Evolutionary conservation across 2,888 invertebrate species (phyloP), one percentile per base, ranked within the genome.

Genomic region (Lithophane semibrunnea): DNA sequence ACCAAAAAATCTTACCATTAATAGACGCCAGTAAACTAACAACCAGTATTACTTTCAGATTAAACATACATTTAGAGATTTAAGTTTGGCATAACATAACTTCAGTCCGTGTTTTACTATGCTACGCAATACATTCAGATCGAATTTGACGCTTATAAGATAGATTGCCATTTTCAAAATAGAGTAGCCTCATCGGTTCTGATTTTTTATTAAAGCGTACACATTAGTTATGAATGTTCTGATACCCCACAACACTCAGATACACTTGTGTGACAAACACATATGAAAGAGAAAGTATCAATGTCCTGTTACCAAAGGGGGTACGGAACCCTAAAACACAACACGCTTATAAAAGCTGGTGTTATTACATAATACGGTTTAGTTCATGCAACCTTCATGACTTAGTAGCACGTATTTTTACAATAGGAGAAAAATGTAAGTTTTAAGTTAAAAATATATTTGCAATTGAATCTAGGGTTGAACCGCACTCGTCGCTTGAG

Each of bases 341-440:
- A 69, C 65, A 73, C 47, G 58, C 49, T 80, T 70, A 64, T 72
- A 79, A 68, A 75, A 85, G 52, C 54, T 65, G 58, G 44, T 71
- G 66, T 77, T 75, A 79, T 75, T 80, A 78, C 60, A 52, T 79
- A 71, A 77, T 77, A 86, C 49, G 69, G 52, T 73, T 65, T 65
- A 82, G 74, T 84, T 84, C 16, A 12, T 74, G 63, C 74, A 84
- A 79, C 77, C 61, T 82, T 75, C 47, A 52, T 84, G 79, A 75
- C 66, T 63, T 58, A 63, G 47, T 49, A 70, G 44, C 7, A 16
- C 8, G 65, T 66, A 13, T 52, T 70, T 71, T 47, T 64, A 66
- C 37, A 60, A 68, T 52, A 52, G 18, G 16, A 60, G 2, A 16
- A 49, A 13, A 52, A 67, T 56, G 42, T 24, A 24, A 7, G 42